These are phyloP conservation scores for Drosophila oshimai DNA, from an alignment of 1,140 invertebrate genomes.

Conservation along the genomic window DNA sequence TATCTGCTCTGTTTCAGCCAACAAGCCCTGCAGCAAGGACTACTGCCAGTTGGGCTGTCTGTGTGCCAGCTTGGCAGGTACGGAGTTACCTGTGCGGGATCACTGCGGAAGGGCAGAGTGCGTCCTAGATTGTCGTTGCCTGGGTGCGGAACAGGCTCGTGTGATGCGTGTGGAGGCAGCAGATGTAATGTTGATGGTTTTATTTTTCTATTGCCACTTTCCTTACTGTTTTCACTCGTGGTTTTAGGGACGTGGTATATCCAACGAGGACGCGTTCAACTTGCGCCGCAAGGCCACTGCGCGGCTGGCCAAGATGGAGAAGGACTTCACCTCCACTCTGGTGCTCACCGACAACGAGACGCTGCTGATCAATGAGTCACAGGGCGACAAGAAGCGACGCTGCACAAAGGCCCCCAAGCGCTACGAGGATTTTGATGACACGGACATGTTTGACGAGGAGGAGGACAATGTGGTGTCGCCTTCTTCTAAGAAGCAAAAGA, in stretches of 20 bases:
- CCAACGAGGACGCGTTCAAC: slow-evolving; percentile 76
- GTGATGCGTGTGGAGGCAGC: slow-evolving; percentile 69
- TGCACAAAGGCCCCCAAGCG: slow-evolving; percentile 78
- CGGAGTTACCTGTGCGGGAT: slow-evolving; percentile 42
- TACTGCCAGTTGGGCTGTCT: slow-evolving; percentile 72
- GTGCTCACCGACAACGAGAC: slow-evolving; percentile 79
- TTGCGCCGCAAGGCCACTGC: slow-evolving; percentile 73
- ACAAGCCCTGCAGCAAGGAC: slow-evolving; percentile 60
- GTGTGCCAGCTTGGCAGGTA: slow-evolving; percentile 61
- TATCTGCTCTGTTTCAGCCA: too few species aligned
- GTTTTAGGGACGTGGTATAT: slow-evolving; percentile 62
- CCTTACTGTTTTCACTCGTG: neutral
- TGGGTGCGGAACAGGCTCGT: slow-evolving; percentile 43
- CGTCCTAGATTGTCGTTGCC: slow-evolving; percentile 63
- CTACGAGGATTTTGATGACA: slow-evolving; percentile 72
- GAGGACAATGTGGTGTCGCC: neutral
- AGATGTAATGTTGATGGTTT: neutral
- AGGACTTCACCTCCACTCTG: slow-evolving; percentile 78
- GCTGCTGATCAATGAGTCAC: slow-evolving; percentile 70
- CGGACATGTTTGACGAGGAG: slow-evolving; percentile 51
- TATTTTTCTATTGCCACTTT: neutral
- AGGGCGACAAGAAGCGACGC: slow-evolving; percentile 76
- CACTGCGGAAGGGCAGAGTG: slow-evolving; percentile 68
- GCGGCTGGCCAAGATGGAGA: slow-evolving; percentile 75
- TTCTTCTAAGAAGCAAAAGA: slow-evolving; percentile 23